Evolutionary conservation across 2,113 vertebrate species (phyloP).

Genomic region (Rhagologus leucostigma): DNA sequence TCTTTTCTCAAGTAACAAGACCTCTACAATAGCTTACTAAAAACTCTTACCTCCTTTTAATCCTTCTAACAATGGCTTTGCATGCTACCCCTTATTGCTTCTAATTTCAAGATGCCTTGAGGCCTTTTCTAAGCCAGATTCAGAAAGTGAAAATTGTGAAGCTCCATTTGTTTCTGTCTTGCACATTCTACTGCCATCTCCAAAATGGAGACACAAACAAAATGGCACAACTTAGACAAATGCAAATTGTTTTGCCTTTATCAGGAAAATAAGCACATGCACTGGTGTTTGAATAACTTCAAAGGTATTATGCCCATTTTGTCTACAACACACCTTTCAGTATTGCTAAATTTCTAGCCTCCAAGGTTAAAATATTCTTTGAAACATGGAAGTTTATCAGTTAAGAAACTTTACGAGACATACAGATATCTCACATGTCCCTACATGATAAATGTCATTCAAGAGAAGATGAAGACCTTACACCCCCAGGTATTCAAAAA

Average conservation of each 20-base stretch:
- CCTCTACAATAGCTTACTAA: not conserved
- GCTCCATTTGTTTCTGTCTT: not conserved
- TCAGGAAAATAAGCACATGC: not conserved
- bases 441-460: not conserved
- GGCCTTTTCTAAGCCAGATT: not conserved
- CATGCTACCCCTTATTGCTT: not conserved
- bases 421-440: not conserved
- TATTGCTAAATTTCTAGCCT: not conserved
- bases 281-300: not conserved
- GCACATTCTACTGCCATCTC: not conserved
- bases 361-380: not conserved
- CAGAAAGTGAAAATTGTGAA: not conserved
- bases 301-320: not conserved
- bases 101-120: not conserved
- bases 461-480: not conserved
- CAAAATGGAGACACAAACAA: too few species aligned
- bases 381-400: not conserved
- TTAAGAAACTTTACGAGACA: not conserved
- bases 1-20: not conserved
- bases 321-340: not conserved
- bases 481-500: not conserved
- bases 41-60: not conserved
- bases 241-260: not conserved
- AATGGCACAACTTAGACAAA: not conserved
- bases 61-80: not conserved